Evolutionary conservation across 2,888 invertebrate species (phyloP).

Genomic region (Chymomyza procnemis): DNA sequence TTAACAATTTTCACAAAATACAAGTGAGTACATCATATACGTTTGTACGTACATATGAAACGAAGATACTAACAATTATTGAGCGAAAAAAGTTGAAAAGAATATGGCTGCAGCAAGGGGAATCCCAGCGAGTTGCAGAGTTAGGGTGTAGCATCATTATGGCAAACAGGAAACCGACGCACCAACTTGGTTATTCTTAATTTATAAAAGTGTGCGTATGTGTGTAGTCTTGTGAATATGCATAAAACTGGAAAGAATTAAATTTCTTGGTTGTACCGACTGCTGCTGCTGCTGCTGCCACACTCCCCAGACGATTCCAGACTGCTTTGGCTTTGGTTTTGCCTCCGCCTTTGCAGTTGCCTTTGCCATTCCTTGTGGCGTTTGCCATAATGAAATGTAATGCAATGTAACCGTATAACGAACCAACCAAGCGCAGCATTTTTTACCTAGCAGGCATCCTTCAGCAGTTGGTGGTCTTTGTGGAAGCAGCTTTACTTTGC

Average conservation of each 20-base stretch:
- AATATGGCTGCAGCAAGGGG: constrained; percentile 41
- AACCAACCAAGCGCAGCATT: constrained; percentile 65
- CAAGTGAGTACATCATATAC: constrained; percentile 15
- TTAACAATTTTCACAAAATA: constrained; percentile 66
- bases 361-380: constrained; percentile 6
- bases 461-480: constrained; percentile 24
- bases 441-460: constrained; percentile 12
- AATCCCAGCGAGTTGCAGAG: constrained; percentile 18
- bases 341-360: neutral
- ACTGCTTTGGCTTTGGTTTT: neutral
- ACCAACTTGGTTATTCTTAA: constrained; percentile 66
- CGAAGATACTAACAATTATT: constrained; percentile 50
- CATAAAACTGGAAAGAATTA: constrained; percentile 69
- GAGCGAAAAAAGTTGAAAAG: constrained; percentile 35
- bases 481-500: constrained; percentile 21
- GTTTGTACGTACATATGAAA: constrained; percentile 1
- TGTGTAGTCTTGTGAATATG: constrained; percentile 64
- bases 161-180: constrained; percentile 16
- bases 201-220: constrained; percentile 63
- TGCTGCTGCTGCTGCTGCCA: neutral
- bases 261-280: constrained; percentile 39
- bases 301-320: neutral
- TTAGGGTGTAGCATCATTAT: constrained; percentile 23
- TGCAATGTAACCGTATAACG: constrained; percentile 70
- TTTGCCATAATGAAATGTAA: constrained; percentile 60